phyloP scores from a whole-genome alignment of 2,113 vertebrate species.

The Vulpes lagopus region DNA sequence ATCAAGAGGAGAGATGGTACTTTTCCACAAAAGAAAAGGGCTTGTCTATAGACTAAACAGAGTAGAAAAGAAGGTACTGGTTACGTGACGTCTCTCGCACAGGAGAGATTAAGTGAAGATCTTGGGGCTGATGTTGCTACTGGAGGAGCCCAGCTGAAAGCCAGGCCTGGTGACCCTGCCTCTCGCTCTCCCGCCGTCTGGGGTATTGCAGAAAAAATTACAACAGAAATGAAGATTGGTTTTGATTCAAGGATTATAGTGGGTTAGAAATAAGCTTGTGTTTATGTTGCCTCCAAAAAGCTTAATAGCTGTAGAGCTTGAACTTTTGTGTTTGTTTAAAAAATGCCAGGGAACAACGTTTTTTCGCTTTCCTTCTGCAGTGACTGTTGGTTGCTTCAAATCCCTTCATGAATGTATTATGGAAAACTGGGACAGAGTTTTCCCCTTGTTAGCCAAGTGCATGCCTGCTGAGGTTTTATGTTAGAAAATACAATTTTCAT shows the following conservation, averaged over 20 bases:
- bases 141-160: not conserved
- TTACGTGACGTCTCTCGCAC: not conserved
- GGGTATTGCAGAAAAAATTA: not conserved
- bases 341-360: constrained; percentile 81
- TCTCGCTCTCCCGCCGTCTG: not conserved
- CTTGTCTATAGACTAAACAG: not conserved
- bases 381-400: constrained; percentile 86
- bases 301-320: constrained; percentile 76
- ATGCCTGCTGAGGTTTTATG: constrained; percentile 87
- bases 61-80: not conserved
- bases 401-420: constrained; percentile 87
- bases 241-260: constrained; percentile 80
- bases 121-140: too few relatives aligned
- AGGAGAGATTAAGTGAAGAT: not conserved
- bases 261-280: constrained; percentile 79
- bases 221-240: constrained; percentile 62
- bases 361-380: constrained; percentile 81
- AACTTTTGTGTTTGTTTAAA: constrained; percentile 85
- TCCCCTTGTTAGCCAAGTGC: constrained; percentile 85
- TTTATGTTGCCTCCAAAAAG: constrained; percentile 83
- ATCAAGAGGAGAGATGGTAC: not conserved
- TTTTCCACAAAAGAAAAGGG: not conserved
- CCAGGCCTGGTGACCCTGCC: not conserved
- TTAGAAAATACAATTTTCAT: constrained; percentile 79
- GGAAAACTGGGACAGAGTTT: constrained; percentile 88